Percentiles rank a stretch among this genome's conserved stretches.
These are phyloP conservation scores for Porites divaricata DNA, from an alignment of 92 coral and sea anemone species.

Conservation along the genomic window DNA sequence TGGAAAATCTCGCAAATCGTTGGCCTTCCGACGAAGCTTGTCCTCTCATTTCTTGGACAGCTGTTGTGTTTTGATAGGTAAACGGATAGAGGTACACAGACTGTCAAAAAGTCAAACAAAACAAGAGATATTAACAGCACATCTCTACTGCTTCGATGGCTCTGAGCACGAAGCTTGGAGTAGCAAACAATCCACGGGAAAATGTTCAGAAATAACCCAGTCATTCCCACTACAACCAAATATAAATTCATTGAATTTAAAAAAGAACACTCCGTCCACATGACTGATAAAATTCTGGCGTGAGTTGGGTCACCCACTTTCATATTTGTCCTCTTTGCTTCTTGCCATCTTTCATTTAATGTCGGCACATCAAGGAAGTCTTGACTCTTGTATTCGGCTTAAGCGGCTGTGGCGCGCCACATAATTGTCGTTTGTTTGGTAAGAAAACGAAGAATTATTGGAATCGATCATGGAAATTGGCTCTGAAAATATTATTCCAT, in stretches of 20 bases:
- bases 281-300: background rate
- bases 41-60: constrained; percentile 10
- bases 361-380: no score
- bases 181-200: constrained; percentile 77
- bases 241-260: constrained; percentile 67
- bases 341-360: no score
- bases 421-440: constrained; percentile 4
- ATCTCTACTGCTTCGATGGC: constrained; percentile 68
- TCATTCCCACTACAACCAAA: constrained; percentile 55
- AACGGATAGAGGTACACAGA: constrained; percentile 73
- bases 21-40: constrained; percentile 47
- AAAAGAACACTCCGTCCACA: constrained; percentile 36
- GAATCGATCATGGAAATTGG: background rate
- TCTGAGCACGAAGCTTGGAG: constrained; percentile 55
- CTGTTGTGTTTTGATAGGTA: constrained; percentile 59
- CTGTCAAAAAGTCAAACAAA: constrained; percentile 66
- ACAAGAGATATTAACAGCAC: constrained; percentile 72
- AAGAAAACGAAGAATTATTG: constrained; percentile 8
- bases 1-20: constrained; percentile 86
- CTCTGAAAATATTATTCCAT: background rate
- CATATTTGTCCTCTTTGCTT: no score
- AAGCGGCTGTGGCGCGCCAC: background rate
- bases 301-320: background rate
- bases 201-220: constrained; percentile 64
- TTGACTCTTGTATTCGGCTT: no score